Conservation (phyloP, 2,797 vertebrate species). For the Clarias fuscus region DNA sequence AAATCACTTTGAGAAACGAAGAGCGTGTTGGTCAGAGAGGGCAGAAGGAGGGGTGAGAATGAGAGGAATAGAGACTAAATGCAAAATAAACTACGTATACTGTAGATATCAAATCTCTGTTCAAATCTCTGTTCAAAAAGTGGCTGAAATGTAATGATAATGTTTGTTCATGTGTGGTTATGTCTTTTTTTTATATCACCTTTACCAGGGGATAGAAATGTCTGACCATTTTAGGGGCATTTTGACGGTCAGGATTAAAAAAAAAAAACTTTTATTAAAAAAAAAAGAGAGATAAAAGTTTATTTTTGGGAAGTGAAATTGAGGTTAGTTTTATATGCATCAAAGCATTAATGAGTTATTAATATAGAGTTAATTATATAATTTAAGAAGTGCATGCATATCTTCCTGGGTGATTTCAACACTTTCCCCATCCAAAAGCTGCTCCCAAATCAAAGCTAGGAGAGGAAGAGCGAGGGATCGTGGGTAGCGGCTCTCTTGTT, state of each 20-base stretch:
- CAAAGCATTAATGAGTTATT: neutral
- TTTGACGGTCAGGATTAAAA: neutral
- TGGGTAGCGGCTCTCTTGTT: constrained; percentile 16
- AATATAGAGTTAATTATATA: neutral
- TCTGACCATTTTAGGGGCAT: neutral
- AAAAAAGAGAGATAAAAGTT: neutral
- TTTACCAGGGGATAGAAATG: neutral
- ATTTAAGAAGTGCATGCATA: neutral
- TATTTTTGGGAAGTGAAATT: neutral
- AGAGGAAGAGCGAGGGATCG: constrained; percentile 7
- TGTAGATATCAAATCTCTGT: constrained; percentile 52
- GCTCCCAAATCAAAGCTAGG: constrained; percentile 24
- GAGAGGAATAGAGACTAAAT: neutral
- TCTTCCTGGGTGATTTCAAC: neutral
- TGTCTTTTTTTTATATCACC: neutral
- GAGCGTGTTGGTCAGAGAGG: constrained; percentile 1
- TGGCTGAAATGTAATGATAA: neutral
- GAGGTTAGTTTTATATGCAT: neutral
- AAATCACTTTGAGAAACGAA: constrained; percentile 33
- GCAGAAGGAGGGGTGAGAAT: neutral
- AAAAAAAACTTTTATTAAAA: neutral
- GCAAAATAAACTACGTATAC: constrained; percentile 71
- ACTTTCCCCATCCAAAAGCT: neutral
- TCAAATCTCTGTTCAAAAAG: neutral
- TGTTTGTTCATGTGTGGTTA: neutral